phyloP scores from a whole-genome alignment of 2,888 invertebrate species.

The Ischnura elegans region DNA sequence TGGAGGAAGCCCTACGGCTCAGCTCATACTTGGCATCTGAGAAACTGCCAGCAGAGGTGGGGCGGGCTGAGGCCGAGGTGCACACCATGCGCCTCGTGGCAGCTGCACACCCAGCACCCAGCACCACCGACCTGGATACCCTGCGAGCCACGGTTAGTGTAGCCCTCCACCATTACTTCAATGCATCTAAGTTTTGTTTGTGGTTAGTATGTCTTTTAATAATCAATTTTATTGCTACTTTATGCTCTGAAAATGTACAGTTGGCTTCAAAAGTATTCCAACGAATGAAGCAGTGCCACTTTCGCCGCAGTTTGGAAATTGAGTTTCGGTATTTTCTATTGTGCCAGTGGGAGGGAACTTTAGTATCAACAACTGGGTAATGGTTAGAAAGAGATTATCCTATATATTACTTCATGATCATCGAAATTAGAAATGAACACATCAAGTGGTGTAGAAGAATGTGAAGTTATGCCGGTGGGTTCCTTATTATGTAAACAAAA shows the following conservation, averaged over 20 bases:
- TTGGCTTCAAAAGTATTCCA: no score
- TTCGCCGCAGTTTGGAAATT: no score
- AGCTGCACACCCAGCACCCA: constrained; percentile 83
- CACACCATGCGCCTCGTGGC: constrained; percentile 84
- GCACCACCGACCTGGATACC: constrained; percentile 83
- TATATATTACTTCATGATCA: not conserved
- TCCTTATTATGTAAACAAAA: not conserved
- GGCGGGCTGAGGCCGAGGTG: constrained; percentile 83
- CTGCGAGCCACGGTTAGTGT: constrained; percentile 82
- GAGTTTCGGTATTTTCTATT: no score
- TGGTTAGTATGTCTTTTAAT: no score
- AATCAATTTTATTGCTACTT: no score
- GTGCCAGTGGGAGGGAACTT: no score
- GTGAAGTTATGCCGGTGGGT: not conserved
- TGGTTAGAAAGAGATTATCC: constrained; percentile 2
- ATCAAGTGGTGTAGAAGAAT: constrained; percentile 15
- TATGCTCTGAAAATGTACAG: no score
- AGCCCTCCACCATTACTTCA: not conserved
- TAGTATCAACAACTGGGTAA: not conserved
- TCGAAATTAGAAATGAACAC: constrained; percentile 21
- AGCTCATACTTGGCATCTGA: constrained; percentile 88
- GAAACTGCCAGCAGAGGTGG: constrained; percentile 88
- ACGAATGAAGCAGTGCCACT: no score
- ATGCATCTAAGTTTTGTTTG: not conserved
- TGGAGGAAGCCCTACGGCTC: constrained; percentile 88